Base-by-base conservation (phyloP, 2,113 vertebrate genomes). In the Sebastes schlegelii region DNA sequence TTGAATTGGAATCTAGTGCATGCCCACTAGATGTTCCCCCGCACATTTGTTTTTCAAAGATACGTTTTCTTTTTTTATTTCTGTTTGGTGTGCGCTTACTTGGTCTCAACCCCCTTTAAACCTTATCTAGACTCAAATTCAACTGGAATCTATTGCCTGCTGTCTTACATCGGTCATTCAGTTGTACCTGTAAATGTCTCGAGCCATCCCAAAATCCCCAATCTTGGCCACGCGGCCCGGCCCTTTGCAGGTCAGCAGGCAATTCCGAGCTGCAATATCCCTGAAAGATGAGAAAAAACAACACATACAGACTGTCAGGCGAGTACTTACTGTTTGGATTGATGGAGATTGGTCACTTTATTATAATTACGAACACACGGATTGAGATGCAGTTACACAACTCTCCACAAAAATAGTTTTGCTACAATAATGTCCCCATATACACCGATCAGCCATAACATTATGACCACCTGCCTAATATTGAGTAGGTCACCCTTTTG, bases 131-230 rank as follows among this genome's bases (percentile, higher is more conserved):
- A 55, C 14, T 52, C 7, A 52, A 34, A 46, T 54, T 75, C 40
- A 62, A 9, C 65, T 26, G 62, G 23, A 1, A 55, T 10, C 8
- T 58, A 34, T 60, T 1, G n/a, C 42, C 26, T n/a, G 21, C 42
- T 51, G 63, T 43, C 8, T 23, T 16, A n/a, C 23, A 55, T 54
- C 49, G 61, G 21, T 62, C 48, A 26, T 10, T 49, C 1, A 64
- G 4, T 1, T 68, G 77, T 95, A 99, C 98, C 98, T 97, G 94
- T 99, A 99, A 92, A 99, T 99, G 85, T 99, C 98, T 65, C 98
- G 95, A 48, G 98, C 98, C 98, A 99, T 99, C 80, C 98, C 98
- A 42, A 99, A 99, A 91, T 99, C 98, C 82, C 98, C 98, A 17
- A 99, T 99, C 94, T 99, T 99, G 62, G 98, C 98, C 90, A 98